A percentile compares a stretch with the other conserved stretches of the same genome.
phyloP scores from a whole-genome alignment of 1,140 invertebrate species.

The Planococcus citri region DNA sequence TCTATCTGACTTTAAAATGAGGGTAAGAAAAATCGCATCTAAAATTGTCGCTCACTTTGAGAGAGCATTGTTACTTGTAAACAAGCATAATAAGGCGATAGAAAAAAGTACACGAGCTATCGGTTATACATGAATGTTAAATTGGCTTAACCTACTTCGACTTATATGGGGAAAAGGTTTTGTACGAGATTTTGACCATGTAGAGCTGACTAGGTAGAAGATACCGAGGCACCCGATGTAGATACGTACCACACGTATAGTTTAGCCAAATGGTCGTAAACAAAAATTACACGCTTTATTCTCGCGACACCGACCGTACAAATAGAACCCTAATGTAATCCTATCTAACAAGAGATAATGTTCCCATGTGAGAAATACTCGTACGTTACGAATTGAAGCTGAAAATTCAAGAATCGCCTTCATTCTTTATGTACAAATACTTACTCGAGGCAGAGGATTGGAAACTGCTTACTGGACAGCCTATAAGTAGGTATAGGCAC shows the following conservation, averaged over 20 bases:
- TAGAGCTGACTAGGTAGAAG: not conserved
- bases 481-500: no score
- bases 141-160: not conserved
- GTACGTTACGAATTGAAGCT: not conserved
- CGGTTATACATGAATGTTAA: not conserved
- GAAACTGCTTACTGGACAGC: no score
- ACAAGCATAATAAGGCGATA: not conserved
- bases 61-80: no score
- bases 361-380: not conserved
- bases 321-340: slow-evolving; percentile 3
- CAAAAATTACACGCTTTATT: slow-evolving; percentile 2
- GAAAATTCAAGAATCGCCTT: not conserved
- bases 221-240: no score
- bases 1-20: no score
- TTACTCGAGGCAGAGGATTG: no score
- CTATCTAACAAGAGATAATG: slow-evolving; percentile 2
- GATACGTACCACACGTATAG: not conserved
- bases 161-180: not conserved
- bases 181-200: not conserved
- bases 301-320: not conserved
- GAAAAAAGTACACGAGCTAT: not conserved
- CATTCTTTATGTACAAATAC: no score
- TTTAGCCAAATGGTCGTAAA: slow-evolving; percentile 2
- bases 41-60: no score
- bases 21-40: no score